Evolutionary conservation across 2,113 vertebrate species (phyloP).

Genomic region (Isurus oxyrinchus): DNA sequence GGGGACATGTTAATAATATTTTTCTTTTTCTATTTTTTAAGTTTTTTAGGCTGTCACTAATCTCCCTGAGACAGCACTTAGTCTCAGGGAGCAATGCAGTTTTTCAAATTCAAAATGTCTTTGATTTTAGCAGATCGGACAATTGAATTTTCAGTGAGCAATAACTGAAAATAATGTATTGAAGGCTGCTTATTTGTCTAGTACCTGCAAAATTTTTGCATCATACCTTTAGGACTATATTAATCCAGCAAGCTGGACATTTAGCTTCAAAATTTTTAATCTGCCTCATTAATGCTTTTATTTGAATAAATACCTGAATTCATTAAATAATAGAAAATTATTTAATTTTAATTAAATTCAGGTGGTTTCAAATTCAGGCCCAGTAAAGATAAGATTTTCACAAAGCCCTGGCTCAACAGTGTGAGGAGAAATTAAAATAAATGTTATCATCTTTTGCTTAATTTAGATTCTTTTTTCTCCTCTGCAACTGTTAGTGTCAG

Average conservation of each 20-base stretch:
- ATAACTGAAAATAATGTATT: not conserved
- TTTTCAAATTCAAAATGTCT: not conserved
- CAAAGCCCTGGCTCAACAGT: not conserved
- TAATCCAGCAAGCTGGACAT: not conserved
- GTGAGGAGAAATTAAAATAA: not conserved
- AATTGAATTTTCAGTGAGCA: conserved; percentile 9
- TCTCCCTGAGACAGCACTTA: no score
- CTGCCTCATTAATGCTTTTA: not conserved
- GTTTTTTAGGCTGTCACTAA: no score
- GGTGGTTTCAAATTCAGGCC: not conserved
- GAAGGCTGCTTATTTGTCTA: not conserved
- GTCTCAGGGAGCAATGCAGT: no score
- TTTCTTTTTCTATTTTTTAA: no score
- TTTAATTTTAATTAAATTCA: not conserved
- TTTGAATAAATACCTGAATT: not conserved
- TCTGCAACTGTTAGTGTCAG: not conserved
- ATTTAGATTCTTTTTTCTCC: not conserved
- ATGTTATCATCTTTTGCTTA: not conserved
- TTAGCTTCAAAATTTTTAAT: not conserved
- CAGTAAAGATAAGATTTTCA: not conserved
- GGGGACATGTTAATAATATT: no score
- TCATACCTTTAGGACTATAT: not conserved
- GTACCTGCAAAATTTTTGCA: not conserved
- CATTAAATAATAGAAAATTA: not conserved
- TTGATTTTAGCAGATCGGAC: not conserved